phyloP scores from a whole-genome alignment of 2,888 invertebrate genomes.

The Polydrusus pterygomalis region DNA sequence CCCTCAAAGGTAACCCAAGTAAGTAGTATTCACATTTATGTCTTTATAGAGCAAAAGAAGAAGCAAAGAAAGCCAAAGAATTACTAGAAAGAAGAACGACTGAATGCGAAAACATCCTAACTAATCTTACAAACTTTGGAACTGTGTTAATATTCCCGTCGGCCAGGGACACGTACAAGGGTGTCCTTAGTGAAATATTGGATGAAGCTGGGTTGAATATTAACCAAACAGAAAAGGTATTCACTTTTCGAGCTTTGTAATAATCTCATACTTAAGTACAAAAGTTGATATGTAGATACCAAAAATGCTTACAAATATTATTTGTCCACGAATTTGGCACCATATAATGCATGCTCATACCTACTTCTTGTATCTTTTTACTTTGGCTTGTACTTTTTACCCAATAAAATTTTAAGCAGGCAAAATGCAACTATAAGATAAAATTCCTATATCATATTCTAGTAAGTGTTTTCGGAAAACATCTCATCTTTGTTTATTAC shows the following conservation, averaged over 20 bases:
- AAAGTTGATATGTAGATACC: not conserved
- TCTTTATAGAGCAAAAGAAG: conserved; percentile 65
- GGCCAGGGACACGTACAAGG: conserved; percentile 62
- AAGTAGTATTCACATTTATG: not conserved
- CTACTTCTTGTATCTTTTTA: not conserved
- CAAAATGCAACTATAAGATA: no score
- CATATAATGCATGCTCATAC: not conserved
- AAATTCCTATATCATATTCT: no score
- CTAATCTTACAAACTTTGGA: conserved; percentile 74
- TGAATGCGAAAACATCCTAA: conserved; percentile 74
- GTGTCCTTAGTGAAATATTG: conserved; percentile 62
- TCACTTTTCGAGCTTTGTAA: not conserved
- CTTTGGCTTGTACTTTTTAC: not conserved
- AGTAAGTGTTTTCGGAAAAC: no score
- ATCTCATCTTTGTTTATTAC: no score
- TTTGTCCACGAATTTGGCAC: not conserved
- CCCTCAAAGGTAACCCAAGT: no score
- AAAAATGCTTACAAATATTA: not conserved
- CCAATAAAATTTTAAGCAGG: no score
- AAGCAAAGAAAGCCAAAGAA: conserved; percentile 72
- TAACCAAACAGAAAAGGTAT: conserved; percentile 64
- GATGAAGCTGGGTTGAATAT: conserved; percentile 63
- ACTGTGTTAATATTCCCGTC: conserved; percentile 74
- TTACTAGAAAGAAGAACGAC: conserved; percentile 73
- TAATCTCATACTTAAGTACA: not conserved